Conservation (phyloP, 1,140 invertebrate species). For the Thaumatotibia leucotreta region DNA sequence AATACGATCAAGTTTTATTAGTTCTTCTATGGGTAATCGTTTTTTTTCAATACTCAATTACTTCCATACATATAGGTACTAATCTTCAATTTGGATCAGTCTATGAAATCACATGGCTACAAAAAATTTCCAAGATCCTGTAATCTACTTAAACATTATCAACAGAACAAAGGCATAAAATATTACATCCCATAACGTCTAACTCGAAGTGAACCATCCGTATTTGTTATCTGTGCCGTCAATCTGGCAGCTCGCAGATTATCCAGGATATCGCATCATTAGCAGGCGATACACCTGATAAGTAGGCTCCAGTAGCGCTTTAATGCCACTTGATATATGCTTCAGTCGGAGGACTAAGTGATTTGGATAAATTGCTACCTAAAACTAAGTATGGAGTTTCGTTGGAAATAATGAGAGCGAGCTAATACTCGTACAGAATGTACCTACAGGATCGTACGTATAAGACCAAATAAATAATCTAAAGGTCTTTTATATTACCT, state of each 20-base stretch:
- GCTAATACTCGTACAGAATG: too few relatives aligned
- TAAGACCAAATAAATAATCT: too few relatives aligned
- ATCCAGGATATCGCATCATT: slow-evolving; percentile 47
- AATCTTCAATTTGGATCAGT: too few relatives aligned
- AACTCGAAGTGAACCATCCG: background rate
- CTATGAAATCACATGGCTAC: too few relatives aligned
- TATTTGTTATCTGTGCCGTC: slow-evolving; percentile 5
- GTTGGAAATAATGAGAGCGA: background rate
- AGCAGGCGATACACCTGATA: slow-evolving; percentile 63
- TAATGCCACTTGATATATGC: slow-evolving; percentile 11
- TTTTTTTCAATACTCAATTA: too few relatives aligned
- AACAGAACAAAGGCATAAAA: background rate
- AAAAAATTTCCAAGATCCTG: too few relatives aligned
- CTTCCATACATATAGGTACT: too few relatives aligned
- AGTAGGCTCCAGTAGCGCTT: slow-evolving; percentile 18
- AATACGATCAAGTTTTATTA: too few relatives aligned
- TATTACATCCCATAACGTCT: background rate
- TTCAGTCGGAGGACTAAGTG: background rate
- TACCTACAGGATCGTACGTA: too few relatives aligned
- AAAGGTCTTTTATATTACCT: too few relatives aligned
- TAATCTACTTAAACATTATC: too few relatives aligned
- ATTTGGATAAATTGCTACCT: slow-evolving; percentile 1
- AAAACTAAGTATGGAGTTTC: background rate
- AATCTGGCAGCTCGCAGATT: slow-evolving; percentile 49
- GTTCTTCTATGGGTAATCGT: too few relatives aligned